Evolutionary conservation across 2,113 vertebrate genomes (phyloP).

Genomic region (Barnardius zonarius): DNA sequence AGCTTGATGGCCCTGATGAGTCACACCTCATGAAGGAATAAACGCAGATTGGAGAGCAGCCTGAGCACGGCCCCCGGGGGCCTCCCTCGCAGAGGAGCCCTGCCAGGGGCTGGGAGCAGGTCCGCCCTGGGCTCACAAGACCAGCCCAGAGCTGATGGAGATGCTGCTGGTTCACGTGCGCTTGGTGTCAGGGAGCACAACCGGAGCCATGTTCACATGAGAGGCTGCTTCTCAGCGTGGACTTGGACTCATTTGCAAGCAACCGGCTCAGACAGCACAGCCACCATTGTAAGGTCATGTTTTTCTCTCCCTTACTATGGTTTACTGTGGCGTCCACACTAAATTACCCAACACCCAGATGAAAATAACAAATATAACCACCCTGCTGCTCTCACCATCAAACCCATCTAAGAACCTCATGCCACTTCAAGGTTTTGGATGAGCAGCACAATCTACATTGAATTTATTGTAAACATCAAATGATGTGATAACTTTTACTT

Average conservation of each 20-base stretch:
- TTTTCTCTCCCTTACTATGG: background rate
- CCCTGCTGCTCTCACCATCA: background rate
- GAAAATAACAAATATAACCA: background rate
- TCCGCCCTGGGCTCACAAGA: background rate
- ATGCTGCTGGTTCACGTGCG: rapidly evolving
- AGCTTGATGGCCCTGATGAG: constrained; percentile 20
- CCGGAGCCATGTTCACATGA: background rate
- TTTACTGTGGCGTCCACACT: background rate
- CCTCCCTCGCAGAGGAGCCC: rapidly evolving
- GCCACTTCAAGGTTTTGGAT: background rate
- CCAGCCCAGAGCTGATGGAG: background rate
- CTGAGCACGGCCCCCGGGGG: background rate
- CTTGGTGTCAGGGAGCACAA: rapidly evolving
- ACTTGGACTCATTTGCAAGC: background rate
- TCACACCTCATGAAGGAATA: background rate
- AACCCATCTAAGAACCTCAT: background rate
- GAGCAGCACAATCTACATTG: background rate
- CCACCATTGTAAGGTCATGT: background rate
- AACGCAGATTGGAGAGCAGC: background rate
- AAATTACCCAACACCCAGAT: background rate
- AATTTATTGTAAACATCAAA: background rate
- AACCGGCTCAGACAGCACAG: background rate
- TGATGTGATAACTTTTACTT: background rate
- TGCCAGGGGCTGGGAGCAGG: background rate
- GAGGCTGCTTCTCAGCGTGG: background rate